These are phyloP conservation scores for Anarrhichthys ocellatus DNA, from an alignment of 2,113 vertebrate genomes.

Conservation along the genomic window DNA sequence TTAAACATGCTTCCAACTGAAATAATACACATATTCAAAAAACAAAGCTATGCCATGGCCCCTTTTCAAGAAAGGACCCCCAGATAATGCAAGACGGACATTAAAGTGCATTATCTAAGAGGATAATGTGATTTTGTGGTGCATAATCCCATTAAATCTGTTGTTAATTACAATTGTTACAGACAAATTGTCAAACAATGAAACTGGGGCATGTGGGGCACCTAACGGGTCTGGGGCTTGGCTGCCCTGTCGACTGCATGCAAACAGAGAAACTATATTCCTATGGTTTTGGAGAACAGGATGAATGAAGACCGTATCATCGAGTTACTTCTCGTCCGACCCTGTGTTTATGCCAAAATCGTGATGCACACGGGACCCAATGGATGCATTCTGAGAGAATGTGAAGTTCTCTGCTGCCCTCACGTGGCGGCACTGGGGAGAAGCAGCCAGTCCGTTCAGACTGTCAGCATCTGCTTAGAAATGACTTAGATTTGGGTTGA, in stretches of 20 bases:
- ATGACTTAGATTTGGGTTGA: not conserved
- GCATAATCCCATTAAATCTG: slow-evolving; percentile 11
- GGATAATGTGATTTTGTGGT: not conserved
- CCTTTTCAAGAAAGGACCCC: not conserved
- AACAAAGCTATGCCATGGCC: not conserved
- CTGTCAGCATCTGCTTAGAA: not conserved
- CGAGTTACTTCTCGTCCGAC: not conserved
- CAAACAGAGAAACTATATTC: not conserved
- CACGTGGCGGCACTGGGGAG: slow-evolving; percentile 41
- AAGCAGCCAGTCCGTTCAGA: not conserved
- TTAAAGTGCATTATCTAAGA: not conserved
- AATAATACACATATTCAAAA: not conserved
- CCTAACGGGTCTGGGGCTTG: not conserved
- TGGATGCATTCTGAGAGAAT: not conserved
- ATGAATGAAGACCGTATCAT: not conserved
- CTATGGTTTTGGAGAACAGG: not conserved
- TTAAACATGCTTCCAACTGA: not conserved
- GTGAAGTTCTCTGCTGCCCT: slow-evolving; percentile 64
- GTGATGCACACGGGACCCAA: not conserved
- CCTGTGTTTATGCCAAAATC: not conserved
- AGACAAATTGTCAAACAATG: slow-evolving; percentile 4
- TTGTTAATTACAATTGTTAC: slow-evolving; percentile 18
- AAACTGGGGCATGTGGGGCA: not conserved
- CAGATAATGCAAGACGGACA: not conserved
- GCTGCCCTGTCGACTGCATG: slow-evolving; percentile 5